Evolutionary conservation across 2,888 invertebrate species (phyloP).

Genomic region (Bedellia somnulentella): DNA sequence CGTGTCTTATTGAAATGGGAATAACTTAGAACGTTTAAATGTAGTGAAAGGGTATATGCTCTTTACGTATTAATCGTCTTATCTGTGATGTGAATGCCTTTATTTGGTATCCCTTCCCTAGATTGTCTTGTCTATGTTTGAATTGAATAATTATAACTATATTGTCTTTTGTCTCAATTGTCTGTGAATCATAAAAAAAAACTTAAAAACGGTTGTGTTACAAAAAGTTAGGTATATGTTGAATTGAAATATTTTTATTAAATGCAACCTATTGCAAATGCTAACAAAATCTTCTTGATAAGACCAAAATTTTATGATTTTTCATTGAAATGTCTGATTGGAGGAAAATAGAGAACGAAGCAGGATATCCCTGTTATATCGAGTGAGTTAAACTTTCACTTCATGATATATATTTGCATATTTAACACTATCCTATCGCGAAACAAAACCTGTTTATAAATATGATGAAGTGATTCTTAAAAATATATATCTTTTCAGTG

Average conservation of each 20-base stretch:
- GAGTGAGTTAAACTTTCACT: constrained; percentile 40
- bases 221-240: neutral
- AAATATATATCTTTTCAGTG: constrained; percentile 51
- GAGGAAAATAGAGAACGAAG: constrained; percentile 63
- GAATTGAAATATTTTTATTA: neutral
- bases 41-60: too few relatives aligned
- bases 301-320: neutral
- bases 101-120: too few relatives aligned
- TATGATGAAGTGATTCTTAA: too few relatives aligned
- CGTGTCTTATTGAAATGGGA: too few relatives aligned
- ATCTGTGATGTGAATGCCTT: too few relatives aligned
- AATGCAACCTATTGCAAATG: neutral
- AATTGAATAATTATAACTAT: too few relatives aligned
- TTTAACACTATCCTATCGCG: too few relatives aligned
- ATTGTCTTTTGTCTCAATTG: too few relatives aligned
- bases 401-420: constrained; percentile 1
- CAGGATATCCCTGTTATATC: constrained; percentile 62
- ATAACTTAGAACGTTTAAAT: too few relatives aligned
- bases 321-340: constrained; percentile 23
- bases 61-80: too few relatives aligned
- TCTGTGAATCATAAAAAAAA: neutral
- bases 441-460: neutral
- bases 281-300: neutral
- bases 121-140: too few relatives aligned
- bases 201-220: neutral